Conservation (phyloP, 2,113 vertebrate genomes). For the Oreotrochilus melanogaster region DNA sequence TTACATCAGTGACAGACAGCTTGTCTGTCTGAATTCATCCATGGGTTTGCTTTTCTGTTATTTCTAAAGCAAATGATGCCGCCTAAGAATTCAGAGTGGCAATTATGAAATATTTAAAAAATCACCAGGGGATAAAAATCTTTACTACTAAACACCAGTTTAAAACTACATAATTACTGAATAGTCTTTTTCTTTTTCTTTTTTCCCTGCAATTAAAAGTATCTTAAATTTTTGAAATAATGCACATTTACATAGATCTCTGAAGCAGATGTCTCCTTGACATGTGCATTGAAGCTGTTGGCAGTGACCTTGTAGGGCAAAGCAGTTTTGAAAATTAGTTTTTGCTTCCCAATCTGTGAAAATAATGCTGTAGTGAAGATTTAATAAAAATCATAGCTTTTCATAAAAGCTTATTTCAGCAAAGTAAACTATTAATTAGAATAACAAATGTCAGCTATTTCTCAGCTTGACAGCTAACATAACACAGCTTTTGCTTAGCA, state of each 20-base stretch:
- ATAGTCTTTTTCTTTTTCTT: constrained; percentile 63
- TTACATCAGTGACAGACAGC: constrained; percentile 66
- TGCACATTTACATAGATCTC: constrained; percentile 73
- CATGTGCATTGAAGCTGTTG: constrained; percentile 82
- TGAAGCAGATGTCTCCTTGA: constrained; percentile 83
- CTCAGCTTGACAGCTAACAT: constrained; percentile 82
- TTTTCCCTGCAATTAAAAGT: constrained; percentile 26
- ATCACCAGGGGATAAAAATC: constrained; percentile 51
- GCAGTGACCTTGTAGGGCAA: constrained; percentile 80
- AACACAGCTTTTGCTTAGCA: constrained; percentile 79
- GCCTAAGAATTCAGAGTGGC: constrained; percentile 44
- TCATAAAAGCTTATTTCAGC: constrained; percentile 82
- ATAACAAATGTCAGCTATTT: constrained; percentile 87
- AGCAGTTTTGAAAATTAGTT: constrained; percentile 81
- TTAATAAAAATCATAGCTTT: constrained; percentile 77
- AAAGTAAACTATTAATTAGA: constrained; percentile 87
- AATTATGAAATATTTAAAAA: constrained; percentile 51
- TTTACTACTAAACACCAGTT: constrained; percentile 64
- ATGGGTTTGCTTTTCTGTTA: constrained; percentile 12
- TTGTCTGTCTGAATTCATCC: constrained; percentile 54
- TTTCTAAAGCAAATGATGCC: constrained; percentile 58
- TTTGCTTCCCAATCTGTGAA: constrained; percentile 81
- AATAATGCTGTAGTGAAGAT: constrained; percentile 81
- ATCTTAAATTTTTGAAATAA: constrained; percentile 75
- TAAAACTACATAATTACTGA: constrained; percentile 75